Evolutionary conservation across 1,140 invertebrate genomes (phyloP), one percentile per base, ranked within the genome.

Genomic region (Listronotus oregonensis): DNA sequence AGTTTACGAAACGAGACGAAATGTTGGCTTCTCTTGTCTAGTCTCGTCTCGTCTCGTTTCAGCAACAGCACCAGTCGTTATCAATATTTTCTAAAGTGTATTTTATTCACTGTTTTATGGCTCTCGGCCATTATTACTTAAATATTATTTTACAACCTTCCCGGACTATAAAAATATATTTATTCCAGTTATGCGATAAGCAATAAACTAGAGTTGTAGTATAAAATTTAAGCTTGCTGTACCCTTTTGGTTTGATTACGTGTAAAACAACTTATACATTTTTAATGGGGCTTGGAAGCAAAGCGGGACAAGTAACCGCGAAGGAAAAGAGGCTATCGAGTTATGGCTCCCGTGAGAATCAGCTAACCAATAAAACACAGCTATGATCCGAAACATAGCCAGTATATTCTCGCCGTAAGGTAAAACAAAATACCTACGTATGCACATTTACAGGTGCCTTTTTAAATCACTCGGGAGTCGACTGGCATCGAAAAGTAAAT

Each of bases 341-440:
- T 61, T 61, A 61, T 51, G 58, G 27, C 46, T 42, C 58, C 21
- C 32, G 11, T 7, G 47, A 37, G 58, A 51, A 39, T 51, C 17
- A 46, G 14, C 32, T 40, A 42, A 51, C 58, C 47, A 61, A 61
- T 61, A 61, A 61, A 61, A 61, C 58, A 51, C 21, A 40, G 46
- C 58, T 61, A 61, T 61, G 58, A 61, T 61, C 58, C 58, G 39
- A 46, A 58, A 58, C 56, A 58, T 21, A 14, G 56, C 43, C 31
- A 46, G 46, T 61, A 61, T 61, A 61, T 61, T 27, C 42, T 61
- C 37, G 46, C 58, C 12, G 47, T 61, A 61, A 61, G 50, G 27
- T 61, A 31, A 61, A 61, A 61, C 58, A 61, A 46, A 27, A 61
- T 61, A 61, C 47, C 58, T 61, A 31, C 37, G 34, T 61, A 61